These are phyloP conservation scores for Chaetodon trifascialis DNA, from an alignment of 2,113 vertebrate species.

Conservation along the genomic window DNA sequence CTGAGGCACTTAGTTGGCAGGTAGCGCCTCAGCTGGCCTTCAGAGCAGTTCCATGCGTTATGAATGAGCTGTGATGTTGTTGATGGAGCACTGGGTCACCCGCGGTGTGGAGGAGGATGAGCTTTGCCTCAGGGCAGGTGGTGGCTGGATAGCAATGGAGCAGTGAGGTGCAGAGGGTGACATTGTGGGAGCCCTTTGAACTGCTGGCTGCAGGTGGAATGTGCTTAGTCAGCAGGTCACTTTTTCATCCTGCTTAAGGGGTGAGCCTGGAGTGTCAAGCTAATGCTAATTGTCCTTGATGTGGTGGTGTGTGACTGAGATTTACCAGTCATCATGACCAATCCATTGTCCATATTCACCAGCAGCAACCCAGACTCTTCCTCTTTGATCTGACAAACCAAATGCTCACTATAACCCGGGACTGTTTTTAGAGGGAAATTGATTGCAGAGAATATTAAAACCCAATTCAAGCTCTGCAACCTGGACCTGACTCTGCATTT, in stretches of 20 bases:
- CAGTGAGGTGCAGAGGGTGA: slow-evolving; percentile 57
- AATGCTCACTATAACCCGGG: not conserved
- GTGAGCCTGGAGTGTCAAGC: slow-evolving; percentile 77
- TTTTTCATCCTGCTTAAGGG: slow-evolving; percentile 78
- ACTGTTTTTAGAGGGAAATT: not conserved
- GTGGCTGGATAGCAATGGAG: slow-evolving; percentile 59
- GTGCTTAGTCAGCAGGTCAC: slow-evolving; percentile 82
- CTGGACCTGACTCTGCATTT: not conserved
- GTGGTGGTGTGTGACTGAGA: slow-evolving; percentile 69
- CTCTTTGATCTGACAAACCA: slow-evolving; percentile 46
- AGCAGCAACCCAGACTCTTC: not conserved
- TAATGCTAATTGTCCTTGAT: slow-evolving; percentile 78
- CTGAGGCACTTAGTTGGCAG: slow-evolving; percentile 76
- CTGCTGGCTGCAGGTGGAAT: slow-evolving; percentile 79
- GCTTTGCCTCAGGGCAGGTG: slow-evolving; percentile 73
- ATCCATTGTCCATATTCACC: slow-evolving; percentile 57
- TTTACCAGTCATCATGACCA: slow-evolving; percentile 69
- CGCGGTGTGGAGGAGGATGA: slow-evolving; percentile 68
- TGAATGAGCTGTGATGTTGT: slow-evolving; percentile 58
- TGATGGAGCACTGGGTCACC: slow-evolving; percentile 80
- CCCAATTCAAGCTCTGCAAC: not conserved
- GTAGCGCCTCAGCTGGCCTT: slow-evolving; percentile 54
- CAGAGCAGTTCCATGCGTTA: slow-evolving; percentile 37
- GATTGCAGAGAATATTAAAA: not conserved
- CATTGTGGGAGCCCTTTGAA: slow-evolving; percentile 79